phyloP scores from a whole-genome alignment of 2,113 vertebrate genomes.

The Tychaedon coryphoeus region DNA sequence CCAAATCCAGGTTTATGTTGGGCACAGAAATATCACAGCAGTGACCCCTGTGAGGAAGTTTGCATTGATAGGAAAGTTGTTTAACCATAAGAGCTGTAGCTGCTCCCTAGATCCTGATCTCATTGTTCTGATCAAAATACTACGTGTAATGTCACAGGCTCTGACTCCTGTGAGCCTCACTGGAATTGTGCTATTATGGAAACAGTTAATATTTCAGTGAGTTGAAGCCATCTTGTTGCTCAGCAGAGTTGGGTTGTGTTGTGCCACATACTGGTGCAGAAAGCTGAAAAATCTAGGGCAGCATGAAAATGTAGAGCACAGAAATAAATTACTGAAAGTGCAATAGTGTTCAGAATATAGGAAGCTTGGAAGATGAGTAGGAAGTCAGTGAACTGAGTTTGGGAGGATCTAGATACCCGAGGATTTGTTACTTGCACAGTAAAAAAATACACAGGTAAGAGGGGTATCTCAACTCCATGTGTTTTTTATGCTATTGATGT shows the following conservation, averaged over 20 bases:
- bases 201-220: neutral
- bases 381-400: neutral
- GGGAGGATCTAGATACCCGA: neutral
- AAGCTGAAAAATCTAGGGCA: neutral
- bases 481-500: neutral
- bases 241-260: neutral
- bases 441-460: neutral
- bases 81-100: neutral
- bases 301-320: neutral
- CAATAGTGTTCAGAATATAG: neutral
- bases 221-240: neutral
- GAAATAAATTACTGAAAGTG: neutral
- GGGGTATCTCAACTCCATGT: neutral
- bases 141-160: rapidly evolving
- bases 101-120: neutral
- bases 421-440: neutral
- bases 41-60: neutral
- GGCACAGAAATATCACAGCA: neutral
- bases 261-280: neutral
- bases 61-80: neutral
- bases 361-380: neutral
- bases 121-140: neutral
- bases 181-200: neutral
- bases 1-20: neutral
- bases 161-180: neutral